phyloP scores from a whole-genome alignment of 1,140 invertebrate genomes.

The Diachasma alloeum region DNA sequence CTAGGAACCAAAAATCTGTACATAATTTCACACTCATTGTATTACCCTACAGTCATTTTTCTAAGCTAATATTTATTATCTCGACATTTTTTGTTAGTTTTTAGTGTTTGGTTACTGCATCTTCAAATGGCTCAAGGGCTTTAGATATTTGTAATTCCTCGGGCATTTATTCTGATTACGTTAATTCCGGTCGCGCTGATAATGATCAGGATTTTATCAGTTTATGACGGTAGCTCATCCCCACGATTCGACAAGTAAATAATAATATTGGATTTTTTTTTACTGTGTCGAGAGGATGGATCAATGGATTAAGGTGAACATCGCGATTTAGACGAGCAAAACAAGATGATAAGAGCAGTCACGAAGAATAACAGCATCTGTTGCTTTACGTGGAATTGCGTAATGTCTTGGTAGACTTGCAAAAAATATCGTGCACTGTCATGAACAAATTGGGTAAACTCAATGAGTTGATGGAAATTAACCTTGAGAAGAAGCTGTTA shows the following conservation, averaged over 20 bases:
- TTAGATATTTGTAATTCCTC: neutral
- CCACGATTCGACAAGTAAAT: neutral
- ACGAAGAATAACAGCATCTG: neutral
- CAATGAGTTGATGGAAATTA: neutral
- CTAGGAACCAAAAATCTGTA: neutral
- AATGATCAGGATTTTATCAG: neutral
- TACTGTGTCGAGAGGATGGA: neutral
- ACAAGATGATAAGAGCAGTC: neutral
- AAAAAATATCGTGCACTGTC: neutral
- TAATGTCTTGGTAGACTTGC: neutral
- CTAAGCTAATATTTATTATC: neutral
- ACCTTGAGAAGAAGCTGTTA: neutral
- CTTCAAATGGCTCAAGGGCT: neutral
- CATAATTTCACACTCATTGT: neutral
- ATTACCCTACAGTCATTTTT: neutral
- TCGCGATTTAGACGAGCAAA: neutral
- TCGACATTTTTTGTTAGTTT: neutral
- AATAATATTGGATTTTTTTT: neutral
- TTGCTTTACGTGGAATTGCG: neutral
- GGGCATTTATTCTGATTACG: neutral
- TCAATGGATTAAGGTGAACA: neutral
- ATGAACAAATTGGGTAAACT: neutral
- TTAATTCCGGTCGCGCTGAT: neutral
- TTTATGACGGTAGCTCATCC: neutral
- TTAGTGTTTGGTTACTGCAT: neutral